Conservation (phyloP, 2,797 vertebrate genomes). For the Steatocranus sp. region DNA sequence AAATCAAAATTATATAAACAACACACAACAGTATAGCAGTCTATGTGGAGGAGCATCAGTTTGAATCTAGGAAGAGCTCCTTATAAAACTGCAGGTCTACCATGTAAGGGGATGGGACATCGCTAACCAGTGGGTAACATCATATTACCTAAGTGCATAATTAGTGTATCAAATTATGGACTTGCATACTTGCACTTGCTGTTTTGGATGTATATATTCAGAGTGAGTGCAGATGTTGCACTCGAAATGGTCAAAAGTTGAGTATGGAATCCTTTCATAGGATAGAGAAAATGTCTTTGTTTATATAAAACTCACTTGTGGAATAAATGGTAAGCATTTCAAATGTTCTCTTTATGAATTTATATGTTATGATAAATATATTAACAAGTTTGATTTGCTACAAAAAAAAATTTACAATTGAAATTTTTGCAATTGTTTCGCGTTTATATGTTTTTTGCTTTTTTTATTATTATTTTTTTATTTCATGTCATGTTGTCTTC, state of each 20-base stretch:
- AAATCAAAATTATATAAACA: not conserved
- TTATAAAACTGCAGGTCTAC: not conserved
- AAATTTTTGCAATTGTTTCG: not conserved
- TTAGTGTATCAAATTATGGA: not conserved
- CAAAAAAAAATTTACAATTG: not conserved
- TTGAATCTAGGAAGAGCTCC: not conserved
- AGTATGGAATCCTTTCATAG: not conserved
- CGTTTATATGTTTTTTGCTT: not conserved
- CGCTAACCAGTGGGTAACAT: not conserved
- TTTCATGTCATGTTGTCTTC: not conserved
- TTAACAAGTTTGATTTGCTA: not conserved
- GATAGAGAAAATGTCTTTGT: not conserved
- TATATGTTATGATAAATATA: rapidly evolving
- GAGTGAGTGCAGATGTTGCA: not conserved
- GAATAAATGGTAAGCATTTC: not conserved
- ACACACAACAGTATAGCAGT: not conserved
- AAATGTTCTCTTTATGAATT: not conserved
- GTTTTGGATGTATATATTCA: not conserved
- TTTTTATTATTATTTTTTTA: not conserved
- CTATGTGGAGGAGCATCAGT: not conserved
- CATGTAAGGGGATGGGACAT: not conserved
- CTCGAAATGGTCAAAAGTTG: not conserved
- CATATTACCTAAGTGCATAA: not conserved
- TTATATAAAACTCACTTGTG: not conserved
- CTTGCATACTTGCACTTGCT: not conserved